phyloP scores from a whole-genome alignment of 2,113 vertebrate genomes.

The Lanius collurio region DNA sequence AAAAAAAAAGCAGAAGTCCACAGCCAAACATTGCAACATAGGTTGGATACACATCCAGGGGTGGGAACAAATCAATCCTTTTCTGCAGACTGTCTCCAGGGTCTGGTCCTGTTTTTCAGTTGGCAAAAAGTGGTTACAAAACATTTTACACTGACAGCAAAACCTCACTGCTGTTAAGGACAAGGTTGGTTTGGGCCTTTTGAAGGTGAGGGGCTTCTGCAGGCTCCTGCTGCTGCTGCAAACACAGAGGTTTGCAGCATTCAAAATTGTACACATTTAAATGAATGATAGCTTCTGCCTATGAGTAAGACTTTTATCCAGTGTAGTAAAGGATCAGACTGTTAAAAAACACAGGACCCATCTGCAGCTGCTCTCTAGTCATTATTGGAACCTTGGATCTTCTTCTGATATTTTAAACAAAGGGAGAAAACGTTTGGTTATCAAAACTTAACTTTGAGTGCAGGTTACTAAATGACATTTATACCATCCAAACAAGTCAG shows the following conservation, averaged over 20 bases:
- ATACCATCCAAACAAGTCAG: background rate
- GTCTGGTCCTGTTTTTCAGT: conserved; percentile 18
- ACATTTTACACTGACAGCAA: background rate
- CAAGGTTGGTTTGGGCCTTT: background rate
- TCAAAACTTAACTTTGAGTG: background rate
- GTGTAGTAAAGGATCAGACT: background rate
- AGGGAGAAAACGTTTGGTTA: background rate
- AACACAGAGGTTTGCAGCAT: background rate
- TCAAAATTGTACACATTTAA: background rate
- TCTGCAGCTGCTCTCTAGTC: background rate
- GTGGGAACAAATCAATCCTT: conserved; percentile 29
- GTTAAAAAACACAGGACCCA: background rate
- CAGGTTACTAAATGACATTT: background rate
- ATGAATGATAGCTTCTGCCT: background rate
- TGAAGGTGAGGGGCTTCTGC: background rate
- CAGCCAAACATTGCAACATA: conserved; percentile 60
- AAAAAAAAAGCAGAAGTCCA: background rate
- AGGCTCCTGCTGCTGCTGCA: background rate
- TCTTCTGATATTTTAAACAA: background rate
- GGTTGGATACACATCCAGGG: conserved; percentile 11
- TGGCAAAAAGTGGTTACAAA: background rate
- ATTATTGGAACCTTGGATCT: background rate
- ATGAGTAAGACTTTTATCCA: background rate
- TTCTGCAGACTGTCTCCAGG: background rate
- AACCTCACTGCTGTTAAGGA: background rate